A percentile compares a stretch with the other conserved stretches of the same genome.
These are phyloP conservation scores for Sarcophaga carnaria DNA, from an alignment of 2,888 invertebrate species.

Conservation along the genomic window DNA sequence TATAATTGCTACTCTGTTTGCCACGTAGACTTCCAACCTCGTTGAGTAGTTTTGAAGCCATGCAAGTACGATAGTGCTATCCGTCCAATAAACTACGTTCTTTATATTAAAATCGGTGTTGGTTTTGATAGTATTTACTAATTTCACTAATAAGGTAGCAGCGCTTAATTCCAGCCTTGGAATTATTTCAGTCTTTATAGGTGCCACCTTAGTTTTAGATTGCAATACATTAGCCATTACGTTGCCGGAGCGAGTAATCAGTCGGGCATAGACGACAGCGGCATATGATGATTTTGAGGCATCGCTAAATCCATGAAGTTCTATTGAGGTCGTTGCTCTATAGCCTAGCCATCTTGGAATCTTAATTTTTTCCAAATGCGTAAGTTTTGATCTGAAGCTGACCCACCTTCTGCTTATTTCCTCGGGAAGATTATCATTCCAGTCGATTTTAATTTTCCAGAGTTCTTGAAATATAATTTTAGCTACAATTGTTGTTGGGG, in stretches of 20 bases:
- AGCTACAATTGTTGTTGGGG: neutral
- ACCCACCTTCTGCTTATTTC: slow-evolving; percentile 43
- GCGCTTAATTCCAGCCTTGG: slow-evolving; percentile 25
- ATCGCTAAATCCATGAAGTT: slow-evolving; percentile 59
- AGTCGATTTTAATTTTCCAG: slow-evolving; percentile 39
- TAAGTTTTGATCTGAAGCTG: slow-evolving; percentile 31
- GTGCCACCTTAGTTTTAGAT: slow-evolving; percentile 29
- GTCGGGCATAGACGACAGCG: slow-evolving; percentile 58
- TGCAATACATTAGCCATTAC: slow-evolving; percentile 15
- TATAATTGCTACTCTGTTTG: slow-evolving; percentile 12
- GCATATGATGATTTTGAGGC: neutral
- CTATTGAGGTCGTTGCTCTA: neutral
- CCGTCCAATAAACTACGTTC: neutral
- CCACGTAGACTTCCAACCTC: neutral
- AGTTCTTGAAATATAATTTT: slow-evolving; percentile 63
- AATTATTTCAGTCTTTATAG: slow-evolving; percentile 29
- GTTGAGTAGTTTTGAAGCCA: too few species aligned
- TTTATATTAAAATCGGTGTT: neutral
- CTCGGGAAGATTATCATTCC: neutral
- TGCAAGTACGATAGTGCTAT: neutral
- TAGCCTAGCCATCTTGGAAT: slow-evolving; percentile 52
- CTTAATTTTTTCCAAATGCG: slow-evolving; percentile 34
- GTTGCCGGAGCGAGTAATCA: neutral
- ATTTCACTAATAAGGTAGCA: slow-evolving; percentile 21
- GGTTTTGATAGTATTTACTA: neutral